Base-by-base conservation (phyloP, 2,113 vertebrate genomes). In the Menura novaehollandiae region DNA sequence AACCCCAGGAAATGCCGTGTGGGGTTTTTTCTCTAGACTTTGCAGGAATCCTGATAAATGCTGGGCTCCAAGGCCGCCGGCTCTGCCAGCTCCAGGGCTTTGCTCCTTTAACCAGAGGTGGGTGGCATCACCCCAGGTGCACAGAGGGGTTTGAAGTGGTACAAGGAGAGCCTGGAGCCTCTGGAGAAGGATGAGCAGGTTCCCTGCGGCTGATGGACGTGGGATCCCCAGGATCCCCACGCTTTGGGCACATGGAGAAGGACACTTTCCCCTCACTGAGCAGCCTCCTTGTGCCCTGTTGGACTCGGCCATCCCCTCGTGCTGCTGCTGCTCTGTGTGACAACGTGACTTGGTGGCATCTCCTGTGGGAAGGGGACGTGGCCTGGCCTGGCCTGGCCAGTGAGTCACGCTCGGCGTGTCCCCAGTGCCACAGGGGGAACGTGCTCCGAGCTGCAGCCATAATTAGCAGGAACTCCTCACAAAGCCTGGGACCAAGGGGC, bases 361-460 rank as follows among this genome's bases (percentile, higher is more conserved):
- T 52, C 64, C 49, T 18, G 35, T 0, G 3, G 73, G 63, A 37
- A 26, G 4, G 1, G 11, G 46, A 10, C 0, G 0, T 26, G 44
- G 43, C 60, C 59, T 22, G 75, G 43, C 53, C 77, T 53, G 86
- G 79, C 68, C 41, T 35, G 5, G 4, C 73, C 0, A 7, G 47
- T 55, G 93, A 72, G 79, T 58, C 72, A 26, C 7, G 46, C 59
- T 37, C 1, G 10, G 60, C 2, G 5, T 6, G 53, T 32, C 78
- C 63, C 77, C n/a, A 1, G 6, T 7, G 32, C 75, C 0, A 28
- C 62, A 32, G 84, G 44, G 56, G 44, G 12, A 83, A 28, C 0
- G 3, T 0, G n/a, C 88, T 91, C 2, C 4, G 15, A 85, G 55
- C 52, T 55, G 58, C 59, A 75, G 76, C 83, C 8, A 2, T 6